Percentiles rank a stretch among this genome's conserved stretches.
Evolutionary conservation across 1,140 invertebrate genomes (phyloP).

Genomic region (Sipha flava): DNA sequence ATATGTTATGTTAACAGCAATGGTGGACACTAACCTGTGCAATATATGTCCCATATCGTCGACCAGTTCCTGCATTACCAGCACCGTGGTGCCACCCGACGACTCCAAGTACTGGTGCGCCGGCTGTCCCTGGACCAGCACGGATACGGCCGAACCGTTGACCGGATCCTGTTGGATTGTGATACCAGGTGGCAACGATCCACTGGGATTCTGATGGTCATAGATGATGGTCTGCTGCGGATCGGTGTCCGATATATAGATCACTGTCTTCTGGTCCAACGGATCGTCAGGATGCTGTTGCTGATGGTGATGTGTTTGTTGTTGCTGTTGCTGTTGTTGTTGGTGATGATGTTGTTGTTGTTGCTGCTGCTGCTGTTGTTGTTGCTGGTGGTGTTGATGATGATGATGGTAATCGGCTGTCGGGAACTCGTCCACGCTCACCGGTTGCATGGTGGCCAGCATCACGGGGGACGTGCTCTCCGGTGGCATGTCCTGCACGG

Average conservation of each 20-base stretch:
- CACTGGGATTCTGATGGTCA: conserved; percentile 27
- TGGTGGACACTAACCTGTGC: conserved; percentile 1
- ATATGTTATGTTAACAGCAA: no score
- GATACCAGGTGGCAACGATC: conserved; percentile 4
- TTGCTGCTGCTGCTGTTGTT: neutral
- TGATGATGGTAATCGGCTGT: conserved; percentile 34
- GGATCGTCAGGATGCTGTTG: conserved; percentile 32
- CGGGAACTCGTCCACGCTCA: conserved; percentile 35
- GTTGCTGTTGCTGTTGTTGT: neutral
- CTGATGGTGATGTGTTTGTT: neutral
- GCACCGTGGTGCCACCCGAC: conserved; percentile 38
- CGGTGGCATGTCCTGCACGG: conserved; percentile 32
- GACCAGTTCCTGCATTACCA: conserved; percentile 40
- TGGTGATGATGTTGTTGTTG: conserved; percentile 6
- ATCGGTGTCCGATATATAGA: conserved; percentile 33
- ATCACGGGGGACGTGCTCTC: conserved; percentile 36
- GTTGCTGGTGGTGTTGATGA: conserved; percentile 10
- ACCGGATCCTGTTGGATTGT: conserved; percentile 26
- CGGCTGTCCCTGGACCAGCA: conserved; percentile 36
- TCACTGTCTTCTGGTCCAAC: conserved; percentile 32
- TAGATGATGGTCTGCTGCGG: conserved; percentile 36
- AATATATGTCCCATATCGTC: conserved; percentile 39
- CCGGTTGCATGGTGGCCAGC: conserved; percentile 39
- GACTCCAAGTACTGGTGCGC: conserved; percentile 36
- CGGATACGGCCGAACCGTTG: conserved; percentile 34